These are phyloP conservation scores for Watsonalla cultraria DNA, from an alignment of 2,888 invertebrate genomes.

Conservation along the genomic window DNA sequence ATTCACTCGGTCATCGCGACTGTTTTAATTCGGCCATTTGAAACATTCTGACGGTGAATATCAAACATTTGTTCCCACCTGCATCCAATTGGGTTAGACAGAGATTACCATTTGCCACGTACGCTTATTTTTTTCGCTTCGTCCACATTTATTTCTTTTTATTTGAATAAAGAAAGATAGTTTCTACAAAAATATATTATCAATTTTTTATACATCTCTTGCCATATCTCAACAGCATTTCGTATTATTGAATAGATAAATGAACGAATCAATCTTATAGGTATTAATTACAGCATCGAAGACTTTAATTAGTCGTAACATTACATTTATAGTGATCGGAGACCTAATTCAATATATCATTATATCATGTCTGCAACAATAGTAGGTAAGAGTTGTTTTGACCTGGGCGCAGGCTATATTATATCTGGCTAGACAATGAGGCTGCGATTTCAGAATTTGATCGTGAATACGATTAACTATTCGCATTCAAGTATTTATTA, in stretches of 20 bases:
- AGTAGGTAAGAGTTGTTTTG: conserved; percentile 2
- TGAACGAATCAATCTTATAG: not conserved
- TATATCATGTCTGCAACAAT: not conserved
- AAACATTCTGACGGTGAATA: too few species aligned
- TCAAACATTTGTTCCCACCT: too few species aligned
- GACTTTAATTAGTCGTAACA: not conserved
- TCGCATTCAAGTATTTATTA: not conserved
- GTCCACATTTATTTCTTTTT: too few species aligned
- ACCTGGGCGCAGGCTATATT: conserved; percentile 2
- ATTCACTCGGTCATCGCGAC: too few species aligned
- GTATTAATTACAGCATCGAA: not conserved
- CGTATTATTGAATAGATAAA: not conserved
- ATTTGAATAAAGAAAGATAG: too few species aligned
- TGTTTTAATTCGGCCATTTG: too few species aligned
- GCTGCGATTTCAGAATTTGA: not conserved
- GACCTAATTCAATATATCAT: not conserved
- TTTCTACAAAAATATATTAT: too few species aligned
- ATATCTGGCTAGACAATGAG: conserved; percentile 1
- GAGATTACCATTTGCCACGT: too few species aligned
- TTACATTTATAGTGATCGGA: not conserved
- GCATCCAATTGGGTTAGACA: too few species aligned
- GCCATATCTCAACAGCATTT: too few species aligned
- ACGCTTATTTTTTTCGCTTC: too few species aligned
- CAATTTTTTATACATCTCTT: too few species aligned
- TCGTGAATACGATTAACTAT: not conserved